Percentiles rank a stretch among this genome's conserved stretches.
Evolutionary conservation across 2,113 vertebrate species (phyloP).

Genomic region (Gopherus flavomarginatus): DNA sequence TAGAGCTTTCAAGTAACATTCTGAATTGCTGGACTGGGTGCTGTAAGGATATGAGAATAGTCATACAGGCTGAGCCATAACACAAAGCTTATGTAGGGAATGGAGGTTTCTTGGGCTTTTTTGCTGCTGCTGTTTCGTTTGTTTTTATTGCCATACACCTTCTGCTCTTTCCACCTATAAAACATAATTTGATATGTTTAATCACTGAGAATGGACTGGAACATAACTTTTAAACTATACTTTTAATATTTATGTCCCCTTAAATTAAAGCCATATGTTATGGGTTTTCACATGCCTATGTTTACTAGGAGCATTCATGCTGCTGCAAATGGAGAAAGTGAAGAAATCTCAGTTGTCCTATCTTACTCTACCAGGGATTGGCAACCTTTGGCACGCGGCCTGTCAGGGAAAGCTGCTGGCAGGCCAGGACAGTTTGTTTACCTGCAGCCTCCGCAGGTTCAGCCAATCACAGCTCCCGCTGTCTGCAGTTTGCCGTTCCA

Average conservation of each 20-base stretch:
- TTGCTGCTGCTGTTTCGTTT: background rate
- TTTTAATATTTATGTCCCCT: background rate
- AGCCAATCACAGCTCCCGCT: too few species aligned
- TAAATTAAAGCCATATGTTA: background rate
- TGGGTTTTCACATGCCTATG: background rate
- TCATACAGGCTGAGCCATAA: too few species aligned
- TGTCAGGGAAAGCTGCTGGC: too few species aligned
- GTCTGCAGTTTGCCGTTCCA: too few species aligned
- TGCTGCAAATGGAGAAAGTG: background rate
- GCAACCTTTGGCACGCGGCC: too few species aligned
- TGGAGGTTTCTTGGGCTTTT: background rate
- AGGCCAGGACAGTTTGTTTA: too few species aligned
- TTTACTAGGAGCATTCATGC: background rate
- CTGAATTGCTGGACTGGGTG: background rate
- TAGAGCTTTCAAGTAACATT: too few species aligned
- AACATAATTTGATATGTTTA: background rate
- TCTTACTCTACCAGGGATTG: background rate
- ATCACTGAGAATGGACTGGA: background rate
- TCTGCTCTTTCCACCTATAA: background rate
- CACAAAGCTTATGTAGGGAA: background rate
- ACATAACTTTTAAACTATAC: background rate
- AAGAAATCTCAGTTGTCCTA: background rate
- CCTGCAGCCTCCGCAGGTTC: too few species aligned
- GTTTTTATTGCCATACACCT: background rate
- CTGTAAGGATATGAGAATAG: too few species aligned